Percentiles rank a stretch among this genome's conserved stretches.
These are phyloP conservation scores for Epicampocera succincta DNA, from an alignment of 2,888 invertebrate species.

Conservation along the genomic window DNA sequence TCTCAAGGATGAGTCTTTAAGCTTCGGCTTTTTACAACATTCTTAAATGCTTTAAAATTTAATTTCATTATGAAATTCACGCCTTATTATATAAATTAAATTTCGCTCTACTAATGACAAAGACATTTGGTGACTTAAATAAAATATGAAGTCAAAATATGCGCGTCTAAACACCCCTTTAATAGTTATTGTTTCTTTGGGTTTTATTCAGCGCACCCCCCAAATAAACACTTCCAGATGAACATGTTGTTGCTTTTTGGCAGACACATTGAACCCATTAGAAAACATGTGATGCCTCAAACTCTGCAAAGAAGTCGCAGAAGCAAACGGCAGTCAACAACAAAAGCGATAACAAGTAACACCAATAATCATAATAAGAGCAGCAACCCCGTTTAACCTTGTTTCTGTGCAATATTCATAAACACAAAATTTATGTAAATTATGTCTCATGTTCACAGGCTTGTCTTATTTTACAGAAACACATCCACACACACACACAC, in stretches of 20 bases:
- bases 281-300: constrained; percentile 62
- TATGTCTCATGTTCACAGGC: constrained; percentile 59
- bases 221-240: background rate
- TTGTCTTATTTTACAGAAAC: constrained; percentile 39
- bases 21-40: no score
- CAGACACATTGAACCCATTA: constrained; percentile 67
- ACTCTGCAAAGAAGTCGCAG: constrained; percentile 18
- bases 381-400: constrained; percentile 64
- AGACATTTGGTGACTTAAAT: constrained; percentile 67
- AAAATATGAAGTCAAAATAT: constrained; percentile 68
- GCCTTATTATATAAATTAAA: constrained; percentile 66
- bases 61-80: constrained; percentile 66
- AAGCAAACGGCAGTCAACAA: constrained; percentile 46
- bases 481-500: background rate
- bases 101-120: constrained; percentile 61
- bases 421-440: constrained; percentile 68
- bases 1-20: no score
- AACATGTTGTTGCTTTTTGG: constrained; percentile 39
- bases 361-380: constrained; percentile 55
- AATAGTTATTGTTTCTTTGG: background rate
- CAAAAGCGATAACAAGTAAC: constrained; percentile 58
- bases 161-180: constrained; percentile 59
- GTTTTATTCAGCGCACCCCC: background rate
- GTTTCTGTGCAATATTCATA: constrained; percentile 46
- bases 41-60: background rate